Conservation (phyloP, 2,888 invertebrate species). For the Onthophagus sagittarius region DNA sequence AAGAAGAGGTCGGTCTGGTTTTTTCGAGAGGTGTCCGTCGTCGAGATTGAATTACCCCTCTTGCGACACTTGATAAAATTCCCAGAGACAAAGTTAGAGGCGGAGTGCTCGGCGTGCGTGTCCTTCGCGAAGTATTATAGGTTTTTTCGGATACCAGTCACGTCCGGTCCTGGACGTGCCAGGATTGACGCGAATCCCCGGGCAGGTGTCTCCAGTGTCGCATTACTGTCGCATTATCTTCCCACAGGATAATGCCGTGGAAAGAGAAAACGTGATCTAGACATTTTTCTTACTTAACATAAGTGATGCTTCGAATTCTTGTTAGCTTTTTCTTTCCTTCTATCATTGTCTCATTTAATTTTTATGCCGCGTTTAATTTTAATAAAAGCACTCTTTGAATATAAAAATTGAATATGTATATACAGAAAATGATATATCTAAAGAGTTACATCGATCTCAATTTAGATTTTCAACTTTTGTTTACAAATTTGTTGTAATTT, state of each 20-base stretch:
- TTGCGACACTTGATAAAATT: background rate
- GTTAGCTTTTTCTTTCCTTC: background rate
- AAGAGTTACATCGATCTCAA: no score
- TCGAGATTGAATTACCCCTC: background rate
- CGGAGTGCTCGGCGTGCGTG: background rate
- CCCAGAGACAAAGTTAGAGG: background rate
- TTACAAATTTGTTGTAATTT: no score
- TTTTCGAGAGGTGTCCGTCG: background rate
- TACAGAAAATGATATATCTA: no score
- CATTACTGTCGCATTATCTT: conserved; percentile 30
- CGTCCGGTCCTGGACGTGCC: conserved; percentile 8
- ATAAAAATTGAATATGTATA: no score
- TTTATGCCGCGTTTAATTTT: no score
- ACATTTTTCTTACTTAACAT: background rate
- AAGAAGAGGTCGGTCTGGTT: background rate
- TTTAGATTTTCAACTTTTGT: no score
- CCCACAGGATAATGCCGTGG: conserved; percentile 9
- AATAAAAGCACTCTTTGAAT: no score
- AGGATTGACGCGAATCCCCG: conserved; percentile 7
- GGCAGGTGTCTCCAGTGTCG: conserved; percentile 28
- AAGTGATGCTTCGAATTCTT: background rate
- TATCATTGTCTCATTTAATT: background rate
- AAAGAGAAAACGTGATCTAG: background rate
- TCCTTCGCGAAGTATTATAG: background rate
- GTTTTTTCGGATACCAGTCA: conserved; percentile 4